Evolutionary conservation across 1,140 invertebrate species (phyloP), one percentile per base, ranked within the genome.

Genomic region (Prorops nasuta): DNA sequence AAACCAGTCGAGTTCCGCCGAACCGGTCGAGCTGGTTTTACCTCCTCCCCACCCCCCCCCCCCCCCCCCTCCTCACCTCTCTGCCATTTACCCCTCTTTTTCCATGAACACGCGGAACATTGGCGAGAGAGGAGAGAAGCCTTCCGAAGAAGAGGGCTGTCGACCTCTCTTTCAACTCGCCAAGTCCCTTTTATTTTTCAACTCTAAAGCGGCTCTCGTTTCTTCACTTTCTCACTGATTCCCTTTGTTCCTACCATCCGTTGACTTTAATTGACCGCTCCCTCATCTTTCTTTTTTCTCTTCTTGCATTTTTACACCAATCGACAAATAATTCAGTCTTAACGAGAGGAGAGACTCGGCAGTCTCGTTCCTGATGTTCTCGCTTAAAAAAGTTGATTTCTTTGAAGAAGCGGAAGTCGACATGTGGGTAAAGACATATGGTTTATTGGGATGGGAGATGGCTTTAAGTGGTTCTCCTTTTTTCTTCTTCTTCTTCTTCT

Each of bases 11-110:
- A 62, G 58, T 50, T 58, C 60, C 56, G 64, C 58, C 51, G 59
- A 75, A 74, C 73, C 72, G 65, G 68, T 69, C 58, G 50, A 45
- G 54, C 68, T 58, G 61, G 69, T 69, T 66, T 58, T 58, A 17
- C 52, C 50, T 54, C 54, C 51, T 41, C 51, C 45, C 42, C 12
- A 24, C 34, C 17, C 24, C 22, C 37, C 22, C 37, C 37, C 44
- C 34, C 55, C 47, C 45, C 47, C 32, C 39, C 36, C 48, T 54
- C 44, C 52, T 55, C 50, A 32, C 55, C 43, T 41, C 24, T 41
- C 56, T 44, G 50, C 47, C 35, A 39, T 8, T 32, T 34, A 15
- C 49, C 35, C 36, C 36, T 31, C 18, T 44, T 22, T 36, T 21
- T 40, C 28, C 17, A 21, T 19, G 21, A 34, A 14, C 39, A 34